phyloP scores from a whole-genome alignment of 2,888 invertebrate species.

The Horisme vitalbata region DNA sequence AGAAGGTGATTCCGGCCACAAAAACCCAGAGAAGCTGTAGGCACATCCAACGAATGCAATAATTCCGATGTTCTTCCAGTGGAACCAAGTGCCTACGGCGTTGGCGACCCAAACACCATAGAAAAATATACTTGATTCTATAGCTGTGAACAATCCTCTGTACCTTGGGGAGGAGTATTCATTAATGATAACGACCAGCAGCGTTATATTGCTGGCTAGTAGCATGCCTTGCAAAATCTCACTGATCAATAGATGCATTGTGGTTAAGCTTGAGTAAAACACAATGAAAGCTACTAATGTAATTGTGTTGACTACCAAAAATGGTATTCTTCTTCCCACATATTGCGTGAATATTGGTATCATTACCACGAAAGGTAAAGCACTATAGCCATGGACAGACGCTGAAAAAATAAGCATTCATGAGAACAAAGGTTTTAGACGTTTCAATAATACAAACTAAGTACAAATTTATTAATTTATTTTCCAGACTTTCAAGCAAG shows the following conservation, averaged over 20 bases:
- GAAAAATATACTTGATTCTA: conserved; percentile 52
- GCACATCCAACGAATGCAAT: conserved; percentile 39
- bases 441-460: too few relatives aligned
- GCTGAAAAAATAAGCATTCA: too few relatives aligned
- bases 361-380: conserved; percentile 46
- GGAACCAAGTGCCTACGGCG: conserved; percentile 50
- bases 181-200: conserved; percentile 47
- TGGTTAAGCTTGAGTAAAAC: conserved; percentile 47
- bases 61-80: conserved; percentile 52
- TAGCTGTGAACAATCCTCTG: conserved; percentile 51
- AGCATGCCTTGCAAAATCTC: conserved; percentile 48
- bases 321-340: conserved; percentile 47
- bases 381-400: conserved; percentile 48
- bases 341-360: conserved; percentile 43
- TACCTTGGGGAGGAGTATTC: conserved; percentile 54
- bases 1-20: conserved; percentile 54
- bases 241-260: conserved; percentile 45
- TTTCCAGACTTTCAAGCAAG: too few relatives aligned
- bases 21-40: conserved; percentile 42
- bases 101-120: conserved; percentile 60
- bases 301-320: conserved; percentile 40
- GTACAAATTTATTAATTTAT: too few relatives aligned
- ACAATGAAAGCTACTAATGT: conserved; percentile 45
- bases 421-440: too few relatives aligned
- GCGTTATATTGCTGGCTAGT: conserved; percentile 47